A percentile compares a stretch with the other conserved stretches of the same genome.
Conservation (phyloP, 2,888 invertebrate genomes). For the Doris montereyensis region DNA sequence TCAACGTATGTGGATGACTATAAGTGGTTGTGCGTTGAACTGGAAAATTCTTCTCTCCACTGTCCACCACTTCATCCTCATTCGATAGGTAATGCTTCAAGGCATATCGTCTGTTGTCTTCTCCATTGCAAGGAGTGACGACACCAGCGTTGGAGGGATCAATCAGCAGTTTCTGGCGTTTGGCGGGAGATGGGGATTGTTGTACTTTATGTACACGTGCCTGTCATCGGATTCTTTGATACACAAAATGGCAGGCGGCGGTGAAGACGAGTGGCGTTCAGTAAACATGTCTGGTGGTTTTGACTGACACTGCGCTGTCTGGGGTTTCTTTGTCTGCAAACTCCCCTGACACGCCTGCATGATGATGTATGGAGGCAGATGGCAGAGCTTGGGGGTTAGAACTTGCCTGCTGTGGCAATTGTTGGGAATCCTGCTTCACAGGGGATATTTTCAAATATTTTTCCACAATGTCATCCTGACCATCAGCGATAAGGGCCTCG, state of each 20-base stretch:
- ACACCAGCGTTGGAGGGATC: neutral
- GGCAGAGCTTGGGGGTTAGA: neutral
- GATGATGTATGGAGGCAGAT: neutral
- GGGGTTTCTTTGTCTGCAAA: neutral
- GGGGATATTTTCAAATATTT: conserved; percentile 22
- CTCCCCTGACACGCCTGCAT: neutral
- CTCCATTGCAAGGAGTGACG: neutral
- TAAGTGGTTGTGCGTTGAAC: no score
- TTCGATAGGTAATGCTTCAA: conserved; percentile 40
- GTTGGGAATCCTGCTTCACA: neutral
- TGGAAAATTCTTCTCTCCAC: no score
- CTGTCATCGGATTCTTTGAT: conserved; percentile 41
- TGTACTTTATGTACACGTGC: conserved; percentile 30
- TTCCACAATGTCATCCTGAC: conserved; percentile 56
- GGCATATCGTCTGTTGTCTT: conserved; percentile 30
- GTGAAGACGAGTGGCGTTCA: neutral
- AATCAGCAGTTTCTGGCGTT: neutral
- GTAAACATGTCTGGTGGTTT: neutral
- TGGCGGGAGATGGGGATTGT: neutral
- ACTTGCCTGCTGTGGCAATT: neutral
- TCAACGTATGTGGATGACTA: no score
- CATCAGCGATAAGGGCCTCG: conserved; percentile 58
- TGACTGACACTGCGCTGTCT: conserved; percentile 16
- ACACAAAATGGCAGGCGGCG: conserved; percentile 28
- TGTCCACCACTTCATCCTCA: neutral